Evolutionary conservation across 2,888 invertebrate species (phyloP), one percentile per base, ranked within the genome.

Genomic region (Leucoma salicis): DNA sequence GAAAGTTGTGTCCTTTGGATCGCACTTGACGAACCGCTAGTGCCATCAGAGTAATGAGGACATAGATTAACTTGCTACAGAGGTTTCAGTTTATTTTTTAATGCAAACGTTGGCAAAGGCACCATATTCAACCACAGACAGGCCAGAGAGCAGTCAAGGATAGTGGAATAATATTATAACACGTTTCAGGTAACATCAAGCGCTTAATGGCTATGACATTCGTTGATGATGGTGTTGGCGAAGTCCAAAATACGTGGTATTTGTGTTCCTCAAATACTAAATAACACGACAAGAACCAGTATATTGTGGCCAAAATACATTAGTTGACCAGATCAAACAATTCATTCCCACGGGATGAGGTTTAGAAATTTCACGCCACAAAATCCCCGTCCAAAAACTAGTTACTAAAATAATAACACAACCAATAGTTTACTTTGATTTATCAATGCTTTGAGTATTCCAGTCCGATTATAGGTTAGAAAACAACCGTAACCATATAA

Each of bases 1-100:
- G 84, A 85, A 81, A 80, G 79, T 66, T 53, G 74, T 82, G 82
- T 84, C 84, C 84, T 85, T 82, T 82, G 50, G 47, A 37, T 63
- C 69, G 73, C 74, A 66, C 66, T 75, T 81, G 84, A 83, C 77
- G 76, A 76, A 85, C 82, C 64, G 78, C 77, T 76, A 74, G 71
- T 66, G 69, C 65, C 74, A 75, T 76, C 76, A 70, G 65, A 55
- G 77, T 79, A 78, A 83, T 80, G 77, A 82, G 77, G 35, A 32
- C 21, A 50, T 53, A 75, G 74, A 66, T 45, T 55, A 64, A 39
- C 4, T 15, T 14, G 7, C 14, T 3, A n/a, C 31, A 55, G 54
- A 55, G 21, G 8, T 21, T 21, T 8, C 21, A 21, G 21, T 8
- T 3, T 21, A 21, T 21, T 8, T 21, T 21, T 21, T n/a, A n/a